Evolutionary conservation across 2,888 invertebrate species (phyloP), one percentile per base, ranked within the genome.

Genomic region (Leptopterna dolabrata): DNA sequence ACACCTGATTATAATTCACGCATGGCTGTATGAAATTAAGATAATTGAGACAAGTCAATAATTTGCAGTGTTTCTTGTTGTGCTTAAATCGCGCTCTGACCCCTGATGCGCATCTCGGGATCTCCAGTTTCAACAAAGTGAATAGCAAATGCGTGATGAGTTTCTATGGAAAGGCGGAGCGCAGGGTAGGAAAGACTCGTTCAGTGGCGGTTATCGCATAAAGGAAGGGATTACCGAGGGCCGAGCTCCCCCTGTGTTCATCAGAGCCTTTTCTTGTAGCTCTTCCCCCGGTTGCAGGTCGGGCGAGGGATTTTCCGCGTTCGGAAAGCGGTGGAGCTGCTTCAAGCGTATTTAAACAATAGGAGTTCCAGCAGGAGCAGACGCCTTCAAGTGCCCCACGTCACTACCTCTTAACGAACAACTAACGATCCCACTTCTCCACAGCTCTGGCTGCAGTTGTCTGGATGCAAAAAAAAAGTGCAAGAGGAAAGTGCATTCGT

Each of bases 351-450:
- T 63, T 63, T 63, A 63, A 63, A 63, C 63, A 63, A 63, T 63
- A 63, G 63, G 63, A 63, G 63, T 63, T 63, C 63, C 63, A 63
- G 63, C 63, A 63, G 63, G 6, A 16, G 51, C n/a, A 51, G 51
- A 51, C 51, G 51, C 63, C 24, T 6, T 63, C 24, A 63, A 63
- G 63, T 63, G 24, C 24, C 27, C 63, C 63, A 11, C 63, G 1
- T 36, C 55, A 7, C 0, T 24, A 7, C 63, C 63, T 63, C 63
- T 24, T 63, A 63, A 63, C 63, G 63, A 63, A 63, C 63, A 63
- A 63, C 63, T 63, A 63, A 63, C 63, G 63, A 63, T 24, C 63
- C 19, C 63, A 63, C 63, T 63, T 63, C 63, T 63, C n/a, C n/a
- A 51, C 51, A 51, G 51, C n/a, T n/a, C n/a, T n/a, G 16, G 4